phyloP scores from a whole-genome alignment of 2,888 invertebrate genomes.

The Didymodactylos carnosus region DNA sequence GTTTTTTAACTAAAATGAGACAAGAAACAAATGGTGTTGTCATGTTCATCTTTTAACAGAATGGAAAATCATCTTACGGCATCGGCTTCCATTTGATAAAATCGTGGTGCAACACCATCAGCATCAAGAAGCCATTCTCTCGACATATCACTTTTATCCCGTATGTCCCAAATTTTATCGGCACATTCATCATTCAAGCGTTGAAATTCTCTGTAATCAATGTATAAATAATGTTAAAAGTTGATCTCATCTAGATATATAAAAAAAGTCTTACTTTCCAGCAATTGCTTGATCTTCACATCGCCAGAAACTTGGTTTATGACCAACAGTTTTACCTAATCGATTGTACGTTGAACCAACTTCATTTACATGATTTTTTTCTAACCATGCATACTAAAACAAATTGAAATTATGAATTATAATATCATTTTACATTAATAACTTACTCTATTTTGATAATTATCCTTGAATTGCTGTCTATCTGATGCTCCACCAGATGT shows the following conservation, averaged over 20 bases:
- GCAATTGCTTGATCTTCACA: slow-evolving; percentile 12
- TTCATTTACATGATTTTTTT: slow-evolving; percentile 12
- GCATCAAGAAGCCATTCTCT: slow-evolving; percentile 8
- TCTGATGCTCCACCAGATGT: too few relatives aligned
- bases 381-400: slow-evolving; percentile 13
- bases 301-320: slow-evolving; percentile 13
- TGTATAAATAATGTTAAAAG: neutral
- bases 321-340: slow-evolving; percentile 6
- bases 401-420: neutral
- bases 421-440: neutral
- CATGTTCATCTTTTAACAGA: neutral
- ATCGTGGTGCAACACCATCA: slow-evolving; percentile 9
- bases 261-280: slow-evolving; percentile 8
- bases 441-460: neutral
- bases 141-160: slow-evolving; percentile 6
- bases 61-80: neutral
- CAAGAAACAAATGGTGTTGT: neutral
- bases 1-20: slow-evolving; percentile 9
- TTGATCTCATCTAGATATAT: neutral
- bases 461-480: too few relatives aligned
- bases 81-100: slow-evolving; percentile 11
- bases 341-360: slow-evolving; percentile 12
- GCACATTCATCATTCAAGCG: slow-evolving; percentile 14
- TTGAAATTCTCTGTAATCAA: slow-evolving; percentile 8
- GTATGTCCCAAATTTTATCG: slow-evolving; percentile 14